Percentiles rank a stretch among this genome's conserved stretches.
These are phyloP conservation scores for Venustoraphidia nigricollis DNA, from an alignment of 2,888 invertebrate genomes.

Conservation along the genomic window DNA sequence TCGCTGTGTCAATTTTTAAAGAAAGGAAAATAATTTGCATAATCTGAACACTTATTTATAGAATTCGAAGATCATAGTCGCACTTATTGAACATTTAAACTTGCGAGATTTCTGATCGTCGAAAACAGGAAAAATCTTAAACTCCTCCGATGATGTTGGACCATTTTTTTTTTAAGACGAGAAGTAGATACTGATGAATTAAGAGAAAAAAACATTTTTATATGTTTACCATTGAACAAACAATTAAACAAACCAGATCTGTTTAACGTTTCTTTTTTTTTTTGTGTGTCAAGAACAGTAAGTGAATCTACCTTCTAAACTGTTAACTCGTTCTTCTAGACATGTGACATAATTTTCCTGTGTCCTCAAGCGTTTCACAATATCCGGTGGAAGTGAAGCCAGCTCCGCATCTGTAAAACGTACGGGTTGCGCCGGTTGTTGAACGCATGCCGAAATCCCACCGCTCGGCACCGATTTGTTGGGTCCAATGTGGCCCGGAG, in stretches of 20 bases:
- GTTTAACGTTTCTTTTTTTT: background rate
- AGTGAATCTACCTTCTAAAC: slow-evolving; percentile 54
- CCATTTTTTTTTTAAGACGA: too few relatives aligned
- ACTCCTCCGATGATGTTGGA: too few relatives aligned
- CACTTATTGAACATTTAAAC: too few relatives aligned
- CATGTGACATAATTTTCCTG: slow-evolving; percentile 63
- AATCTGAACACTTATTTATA: too few relatives aligned
- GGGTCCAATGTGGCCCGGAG: background rate
- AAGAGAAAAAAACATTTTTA: background rate
- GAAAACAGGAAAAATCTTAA: too few relatives aligned
- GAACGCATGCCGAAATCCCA: background rate
- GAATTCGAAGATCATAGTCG: too few relatives aligned
- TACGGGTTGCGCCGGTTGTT: background rate
- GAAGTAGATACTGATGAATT: background rate
- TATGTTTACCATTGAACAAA: background rate
- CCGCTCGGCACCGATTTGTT: background rate
- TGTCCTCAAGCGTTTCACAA: slow-evolving; percentile 53
- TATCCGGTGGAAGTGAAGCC: slow-evolving; percentile 45
- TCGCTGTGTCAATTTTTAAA: too few relatives aligned
- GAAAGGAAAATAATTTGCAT: too few relatives aligned
- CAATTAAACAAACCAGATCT: background rate
- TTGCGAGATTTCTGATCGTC: too few relatives aligned
- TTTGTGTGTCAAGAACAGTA: slow-evolving; percentile 7
- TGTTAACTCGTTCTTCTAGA: slow-evolving; percentile 56
- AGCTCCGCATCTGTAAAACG: slow-evolving; percentile 44